A percentile compares a stretch with the other conserved stretches of the same genome.
Conservation (phyloP, 2,797 vertebrate species). For the Spinibarbus caldwelli region DNA sequence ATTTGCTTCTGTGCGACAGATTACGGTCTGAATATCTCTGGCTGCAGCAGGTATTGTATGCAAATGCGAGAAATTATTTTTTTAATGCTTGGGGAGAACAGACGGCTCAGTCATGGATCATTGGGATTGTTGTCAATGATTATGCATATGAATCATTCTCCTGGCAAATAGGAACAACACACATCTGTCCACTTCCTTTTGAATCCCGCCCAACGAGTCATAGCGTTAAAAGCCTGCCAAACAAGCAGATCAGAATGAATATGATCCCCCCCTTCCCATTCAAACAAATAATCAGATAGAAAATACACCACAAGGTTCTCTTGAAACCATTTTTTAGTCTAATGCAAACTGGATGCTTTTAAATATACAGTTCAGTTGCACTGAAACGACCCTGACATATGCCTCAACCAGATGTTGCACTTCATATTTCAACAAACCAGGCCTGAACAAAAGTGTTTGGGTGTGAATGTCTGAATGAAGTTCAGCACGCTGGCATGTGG, state of each 20-base stretch:
- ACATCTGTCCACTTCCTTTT: conserved; percentile 53
- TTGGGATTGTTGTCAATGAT: conserved; percentile 49
- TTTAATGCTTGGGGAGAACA: conserved; percentile 43
- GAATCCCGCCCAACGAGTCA: conserved; percentile 40
- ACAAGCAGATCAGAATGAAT: conserved; percentile 25
- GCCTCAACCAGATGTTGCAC: conserved; percentile 5
- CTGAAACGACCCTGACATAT: background rate
- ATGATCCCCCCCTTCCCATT: background rate
- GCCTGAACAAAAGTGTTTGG: background rate
- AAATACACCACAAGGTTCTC: background rate
- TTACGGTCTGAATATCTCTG: conserved; percentile 9
- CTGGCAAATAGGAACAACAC: conserved; percentile 35
- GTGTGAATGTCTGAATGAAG: conserved; percentile 27
- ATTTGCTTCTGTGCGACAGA: conserved; percentile 30
- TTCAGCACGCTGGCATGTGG: background rate
- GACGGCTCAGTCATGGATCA: conserved; percentile 53
- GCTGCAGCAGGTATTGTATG: conserved; percentile 47
- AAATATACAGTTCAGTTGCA: background rate
- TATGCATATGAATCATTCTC: conserved; percentile 54
- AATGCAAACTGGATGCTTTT: background rate
- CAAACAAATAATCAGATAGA: background rate
- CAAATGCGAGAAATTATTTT: conserved; percentile 37
- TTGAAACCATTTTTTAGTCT: background rate
- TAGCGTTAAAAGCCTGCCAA: conserved; percentile 5
- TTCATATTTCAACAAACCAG: background rate